Conservation (phyloP, 2,797 vertebrate species). For the Stomatorhinus walkeri region DNA sequence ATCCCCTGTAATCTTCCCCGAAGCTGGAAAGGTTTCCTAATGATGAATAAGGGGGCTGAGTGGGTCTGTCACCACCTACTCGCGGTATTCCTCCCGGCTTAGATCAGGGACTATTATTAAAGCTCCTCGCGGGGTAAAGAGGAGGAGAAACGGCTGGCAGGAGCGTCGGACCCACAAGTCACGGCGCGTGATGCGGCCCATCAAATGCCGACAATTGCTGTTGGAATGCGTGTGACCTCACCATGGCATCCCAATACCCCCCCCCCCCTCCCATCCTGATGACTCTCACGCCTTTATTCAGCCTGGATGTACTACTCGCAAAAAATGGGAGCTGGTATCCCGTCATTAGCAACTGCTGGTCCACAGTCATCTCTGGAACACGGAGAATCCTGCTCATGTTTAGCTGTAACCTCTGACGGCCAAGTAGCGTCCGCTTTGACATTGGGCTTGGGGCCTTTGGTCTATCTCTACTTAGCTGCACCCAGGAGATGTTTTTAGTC, state of each 20-base stretch:
- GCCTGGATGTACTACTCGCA: not conserved
- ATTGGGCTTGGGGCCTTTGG: not conserved
- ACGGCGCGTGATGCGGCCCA: not conserved
- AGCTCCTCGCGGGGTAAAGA: not conserved
- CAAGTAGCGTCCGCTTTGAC: not conserved
- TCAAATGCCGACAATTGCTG: not conserved
- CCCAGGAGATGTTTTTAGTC: not conserved
- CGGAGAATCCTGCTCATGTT: not conserved
- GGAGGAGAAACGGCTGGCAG: not conserved
- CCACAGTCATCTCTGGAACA: not conserved
- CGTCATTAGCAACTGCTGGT: not conserved
- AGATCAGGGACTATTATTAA: conserved; percentile 16
- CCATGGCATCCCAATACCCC: not conserved
- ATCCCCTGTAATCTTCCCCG: not conserved
- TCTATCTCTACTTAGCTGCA: not conserved
- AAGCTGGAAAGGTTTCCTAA: conserved; percentile 1
- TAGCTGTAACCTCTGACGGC: not conserved
- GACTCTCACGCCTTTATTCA: not conserved
- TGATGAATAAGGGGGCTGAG: not conserved
- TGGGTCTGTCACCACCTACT: not conserved
- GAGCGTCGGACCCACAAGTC: not conserved
- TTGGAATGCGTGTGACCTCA: conserved; percentile 1
- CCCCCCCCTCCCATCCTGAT: not conserved
- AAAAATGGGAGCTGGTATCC: not conserved
- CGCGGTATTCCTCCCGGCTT: not conserved